Conservation (phyloP, 1,140 invertebrate genomes). For the Drosophila equinoxialis region DNA sequence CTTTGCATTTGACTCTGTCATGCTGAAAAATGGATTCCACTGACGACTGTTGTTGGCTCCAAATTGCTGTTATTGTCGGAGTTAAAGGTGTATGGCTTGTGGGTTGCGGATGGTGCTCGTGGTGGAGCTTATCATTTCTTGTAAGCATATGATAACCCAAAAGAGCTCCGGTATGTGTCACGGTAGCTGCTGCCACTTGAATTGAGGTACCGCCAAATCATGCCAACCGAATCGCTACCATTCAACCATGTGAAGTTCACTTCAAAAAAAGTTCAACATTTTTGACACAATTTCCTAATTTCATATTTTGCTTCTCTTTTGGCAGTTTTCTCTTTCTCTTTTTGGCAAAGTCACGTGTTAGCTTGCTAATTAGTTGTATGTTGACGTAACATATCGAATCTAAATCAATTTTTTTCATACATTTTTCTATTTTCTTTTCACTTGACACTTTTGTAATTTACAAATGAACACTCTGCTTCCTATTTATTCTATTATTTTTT, state of each 20-base stretch:
- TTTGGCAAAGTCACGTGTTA: slow-evolving; percentile 8
- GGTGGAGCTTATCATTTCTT: slow-evolving; percentile 3
- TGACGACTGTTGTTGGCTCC: not conserved
- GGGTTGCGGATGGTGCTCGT: not conserved
- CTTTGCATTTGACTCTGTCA: slow-evolving; percentile 23
- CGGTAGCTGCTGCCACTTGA: slow-evolving; percentile 3
- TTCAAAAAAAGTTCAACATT: not conserved
- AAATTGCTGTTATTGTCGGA: not conserved
- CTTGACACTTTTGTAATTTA: slow-evolving; percentile 4
- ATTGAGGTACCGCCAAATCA: not conserved
- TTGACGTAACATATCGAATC: not conserved
- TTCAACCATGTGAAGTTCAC: not conserved
- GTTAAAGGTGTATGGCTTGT: not conserved
- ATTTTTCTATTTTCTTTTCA: not conserved
- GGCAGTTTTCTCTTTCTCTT: not conserved
- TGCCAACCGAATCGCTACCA: not conserved
- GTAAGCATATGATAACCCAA: slow-evolving; percentile 21
- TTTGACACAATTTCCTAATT: not conserved
- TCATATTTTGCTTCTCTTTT: slow-evolving; percentile 15
- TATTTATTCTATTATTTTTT: not conserved
- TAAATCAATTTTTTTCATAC: not conserved
- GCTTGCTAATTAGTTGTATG: slow-evolving; percentile 6
- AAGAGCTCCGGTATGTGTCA: slow-evolving; percentile 25
- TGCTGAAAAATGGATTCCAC: slow-evolving; percentile 4
- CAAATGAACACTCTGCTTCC: not conserved